A percentile compares a stretch with the other conserved stretches of the same genome.
Conservation (phyloP, 1,140 invertebrate species). For the Zaprionus gabonicus region DNA sequence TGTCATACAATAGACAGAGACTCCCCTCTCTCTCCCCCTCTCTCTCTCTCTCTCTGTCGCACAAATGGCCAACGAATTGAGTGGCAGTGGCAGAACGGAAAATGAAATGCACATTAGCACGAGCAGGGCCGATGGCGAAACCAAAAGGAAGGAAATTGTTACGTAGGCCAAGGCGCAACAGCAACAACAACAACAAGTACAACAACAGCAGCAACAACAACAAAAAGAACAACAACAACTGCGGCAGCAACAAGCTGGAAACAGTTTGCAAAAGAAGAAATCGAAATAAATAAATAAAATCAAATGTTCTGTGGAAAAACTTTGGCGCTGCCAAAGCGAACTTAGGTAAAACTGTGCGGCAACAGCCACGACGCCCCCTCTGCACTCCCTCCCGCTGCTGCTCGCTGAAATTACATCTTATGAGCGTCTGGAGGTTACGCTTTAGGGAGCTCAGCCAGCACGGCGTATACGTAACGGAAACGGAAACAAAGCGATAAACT, state of each 20-base stretch:
- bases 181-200: conserved; percentile 4
- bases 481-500: conserved; percentile 81
- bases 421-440: conserved; percentile 71
- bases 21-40: neutral
- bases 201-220: neutral
- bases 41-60: neutral
- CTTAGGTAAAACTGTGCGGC: conserved; percentile 46
- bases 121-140: conserved; percentile 24
- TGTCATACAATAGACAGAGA: conserved; percentile 52
- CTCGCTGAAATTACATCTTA: conserved; percentile 76
- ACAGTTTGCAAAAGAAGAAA: conserved; percentile 42
- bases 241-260: conserved; percentile 24
- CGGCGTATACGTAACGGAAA: conserved; percentile 67
- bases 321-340: conserved; percentile 42
- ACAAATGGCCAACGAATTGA: conserved; percentile 75
- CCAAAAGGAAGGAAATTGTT: conserved; percentile 69
- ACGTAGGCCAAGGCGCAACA: conserved; percentile 50
- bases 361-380: neutral
- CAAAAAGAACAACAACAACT: conserved; percentile 1
- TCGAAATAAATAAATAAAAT: conserved; percentile 83
- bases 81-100: conserved; percentile 67
- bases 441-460: conserved; percentile 38
- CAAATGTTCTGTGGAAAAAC: conserved; percentile 71
- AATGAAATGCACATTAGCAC: conserved; percentile 82
- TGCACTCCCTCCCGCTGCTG: no score